Conservation (phyloP, 2,113 vertebrate genomes). For the Psittacus erithacus region DNA sequence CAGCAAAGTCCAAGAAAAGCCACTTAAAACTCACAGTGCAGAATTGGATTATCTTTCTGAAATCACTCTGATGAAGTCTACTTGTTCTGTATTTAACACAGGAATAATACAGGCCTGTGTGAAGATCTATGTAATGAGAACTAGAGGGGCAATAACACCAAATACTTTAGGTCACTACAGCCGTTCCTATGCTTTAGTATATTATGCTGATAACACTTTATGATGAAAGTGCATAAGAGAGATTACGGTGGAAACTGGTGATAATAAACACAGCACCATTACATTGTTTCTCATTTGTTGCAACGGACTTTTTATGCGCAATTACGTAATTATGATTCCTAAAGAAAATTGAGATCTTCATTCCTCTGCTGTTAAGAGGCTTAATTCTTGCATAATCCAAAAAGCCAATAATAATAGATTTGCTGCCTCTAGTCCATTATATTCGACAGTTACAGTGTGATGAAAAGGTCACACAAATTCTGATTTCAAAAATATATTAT, state of each 20-base stretch:
- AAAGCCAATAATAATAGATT: neutral
- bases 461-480: neutral
- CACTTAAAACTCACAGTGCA: neutral
- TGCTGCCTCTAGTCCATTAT: neutral
- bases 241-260: neutral
- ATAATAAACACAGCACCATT: neutral
- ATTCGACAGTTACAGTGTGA: neutral
- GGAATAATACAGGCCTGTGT: neutral
- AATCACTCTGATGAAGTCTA: neutral
- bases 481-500: neutral
- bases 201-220: neutral
- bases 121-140: neutral
- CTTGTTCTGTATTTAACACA: neutral
- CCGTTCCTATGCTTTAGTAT: neutral
- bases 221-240: neutral
- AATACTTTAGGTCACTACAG: neutral
- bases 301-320: conserved; percentile 44
- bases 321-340: conserved; percentile 54
- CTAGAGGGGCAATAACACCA: neutral
- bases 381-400: conserved; percentile 21
- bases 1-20: neutral
- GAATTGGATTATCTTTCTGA: neutral
- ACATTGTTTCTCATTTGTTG: conserved; percentile 25
- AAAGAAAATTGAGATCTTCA: conserved; percentile 45
- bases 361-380: neutral